phyloP scores from a whole-genome alignment of 2,113 vertebrate genomes.

The Megaptera novaeangliae region DNA sequence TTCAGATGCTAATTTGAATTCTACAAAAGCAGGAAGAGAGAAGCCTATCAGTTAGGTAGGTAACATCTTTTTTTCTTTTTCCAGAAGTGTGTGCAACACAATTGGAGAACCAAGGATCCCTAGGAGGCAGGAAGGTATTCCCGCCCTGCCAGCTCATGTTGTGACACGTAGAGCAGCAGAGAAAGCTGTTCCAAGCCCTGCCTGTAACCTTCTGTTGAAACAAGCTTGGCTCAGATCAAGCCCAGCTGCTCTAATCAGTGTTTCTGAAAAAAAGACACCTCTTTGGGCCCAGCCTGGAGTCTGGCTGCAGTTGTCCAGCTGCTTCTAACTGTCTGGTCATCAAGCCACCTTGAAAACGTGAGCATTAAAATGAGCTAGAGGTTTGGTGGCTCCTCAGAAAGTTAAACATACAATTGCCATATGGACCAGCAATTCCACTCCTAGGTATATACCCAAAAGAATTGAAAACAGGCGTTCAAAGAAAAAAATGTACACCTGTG shows the following conservation, averaged over 20 bases:
- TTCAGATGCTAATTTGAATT: background rate
- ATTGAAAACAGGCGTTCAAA: background rate
- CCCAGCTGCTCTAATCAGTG: background rate
- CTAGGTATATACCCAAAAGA: background rate
- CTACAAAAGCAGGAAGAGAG: background rate
- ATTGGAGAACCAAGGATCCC: conserved; percentile 4
- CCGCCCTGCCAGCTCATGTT: conserved; percentile 52
- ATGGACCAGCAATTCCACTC: background rate
- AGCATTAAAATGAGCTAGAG: background rate
- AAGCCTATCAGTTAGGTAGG: background rate
- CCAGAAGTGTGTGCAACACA: background rate
- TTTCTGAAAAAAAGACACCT: conserved; percentile 27
- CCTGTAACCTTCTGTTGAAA: background rate
- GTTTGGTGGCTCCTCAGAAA: background rate
- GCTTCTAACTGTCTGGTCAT: background rate
- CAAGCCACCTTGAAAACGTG: background rate
- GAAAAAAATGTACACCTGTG: background rate
- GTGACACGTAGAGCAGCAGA: background rate
- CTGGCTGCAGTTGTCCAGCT: background rate
- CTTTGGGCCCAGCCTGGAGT: background rate
- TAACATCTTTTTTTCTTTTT: background rate
- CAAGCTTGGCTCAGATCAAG: background rate
- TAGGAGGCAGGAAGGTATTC: conserved; percentile 48
- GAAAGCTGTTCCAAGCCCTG: conserved; percentile 15
- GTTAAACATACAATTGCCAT: background rate